A percentile compares a stretch with the other conserved stretches of the same genome.
Evolutionary conservation across 1,140 invertebrate species (phyloP).

Genomic region (Drosophila insularis): DNA sequence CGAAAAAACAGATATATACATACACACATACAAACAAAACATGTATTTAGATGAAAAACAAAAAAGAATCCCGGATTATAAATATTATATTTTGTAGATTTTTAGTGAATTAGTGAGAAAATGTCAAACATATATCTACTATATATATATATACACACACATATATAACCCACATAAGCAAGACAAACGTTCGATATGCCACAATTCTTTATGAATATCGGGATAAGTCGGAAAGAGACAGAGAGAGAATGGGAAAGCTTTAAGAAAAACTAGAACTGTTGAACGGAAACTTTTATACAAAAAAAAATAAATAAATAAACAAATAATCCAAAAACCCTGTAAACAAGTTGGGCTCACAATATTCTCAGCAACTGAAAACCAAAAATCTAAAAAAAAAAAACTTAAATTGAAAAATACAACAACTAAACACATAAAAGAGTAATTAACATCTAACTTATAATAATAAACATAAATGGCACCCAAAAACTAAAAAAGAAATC

Average conservation of each 20-base stretch:
- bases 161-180: slow-evolving; percentile 30
- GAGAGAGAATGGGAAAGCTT: slow-evolving; percentile 72
- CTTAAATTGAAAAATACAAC: slow-evolving; percentile 51
- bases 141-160: slow-evolving; percentile 45
- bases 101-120: slow-evolving; percentile 69
- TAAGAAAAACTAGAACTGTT: slow-evolving; percentile 72
- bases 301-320: background rate
- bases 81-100: slow-evolving; percentile 80
- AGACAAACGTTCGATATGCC: slow-evolving; percentile 12
- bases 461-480: slow-evolving; percentile 40
- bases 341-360: slow-evolving; percentile 12
- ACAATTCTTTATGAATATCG: background rate
- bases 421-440: slow-evolving; percentile 44
- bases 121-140: slow-evolving; percentile 46
- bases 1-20: slow-evolving; percentile 15
- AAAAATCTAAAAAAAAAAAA: slow-evolving; percentile 33
- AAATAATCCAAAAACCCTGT: slow-evolving; percentile 8
- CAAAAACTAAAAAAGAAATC: slow-evolving; percentile 42
- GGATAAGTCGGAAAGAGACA: slow-evolving; percentile 13
- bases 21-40: slow-evolving; percentile 41
- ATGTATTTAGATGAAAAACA: slow-evolving; percentile 44
- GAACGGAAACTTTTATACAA: slow-evolving; percentile 58
- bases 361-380: slow-evolving; percentile 7
- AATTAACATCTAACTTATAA: slow-evolving; percentile 17
- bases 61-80: slow-evolving; percentile 35